Evolutionary conservation across 2,113 vertebrate genomes (phyloP), one percentile per base, ranked within the genome.

Genomic region (Engraulis encrasicolus): DNA sequence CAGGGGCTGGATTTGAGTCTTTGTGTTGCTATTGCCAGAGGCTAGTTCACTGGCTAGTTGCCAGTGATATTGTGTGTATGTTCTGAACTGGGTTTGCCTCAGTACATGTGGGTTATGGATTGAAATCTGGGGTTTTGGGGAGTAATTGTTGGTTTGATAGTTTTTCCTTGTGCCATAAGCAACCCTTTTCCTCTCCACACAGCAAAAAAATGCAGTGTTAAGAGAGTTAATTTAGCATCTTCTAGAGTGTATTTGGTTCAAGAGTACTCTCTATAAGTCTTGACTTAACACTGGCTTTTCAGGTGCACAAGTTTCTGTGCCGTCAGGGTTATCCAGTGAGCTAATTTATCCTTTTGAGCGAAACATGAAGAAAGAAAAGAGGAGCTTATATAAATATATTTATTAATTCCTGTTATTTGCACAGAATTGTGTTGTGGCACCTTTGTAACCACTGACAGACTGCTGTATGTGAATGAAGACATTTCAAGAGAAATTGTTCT

Each of bases 361-460:
- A n/a, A 45, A 9, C 9, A 45, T 45, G 40, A 9, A 45, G 9
- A 58, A 20, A 19, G 18, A 54, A 54, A 54, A 54, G 31, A 7
- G 0, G 23, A 27, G 7, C 11, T n/a, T 66, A 66, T 66, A 23
- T 6, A 66, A 12, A 71, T 71, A 71, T 71, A 71, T 31, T 45
- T 82, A 82, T 50, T 23, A 50, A n/a, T 54, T 89, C 81, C 81
- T 84, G 86, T 89, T n/a, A 88, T 91, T 88, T 91, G 89, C 87
- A 89, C 89, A 91, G 71, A 9, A 86, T 90, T 85, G 84, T 79
- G 79, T 87, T n/a, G 88, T 83, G n/a, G 82, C 79, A 7, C 85
- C 79, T 88, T 89, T 50, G 79, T 89, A 80, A 86, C 54, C 81
- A 23, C n/a, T 79, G 66, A 82, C 49, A 50, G 81, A 80, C 61